Evolutionary conservation across 2,113 vertebrate genomes (phyloP), one percentile per base, ranked within the genome.

Genomic region (Pampusana beccarii): DNA sequence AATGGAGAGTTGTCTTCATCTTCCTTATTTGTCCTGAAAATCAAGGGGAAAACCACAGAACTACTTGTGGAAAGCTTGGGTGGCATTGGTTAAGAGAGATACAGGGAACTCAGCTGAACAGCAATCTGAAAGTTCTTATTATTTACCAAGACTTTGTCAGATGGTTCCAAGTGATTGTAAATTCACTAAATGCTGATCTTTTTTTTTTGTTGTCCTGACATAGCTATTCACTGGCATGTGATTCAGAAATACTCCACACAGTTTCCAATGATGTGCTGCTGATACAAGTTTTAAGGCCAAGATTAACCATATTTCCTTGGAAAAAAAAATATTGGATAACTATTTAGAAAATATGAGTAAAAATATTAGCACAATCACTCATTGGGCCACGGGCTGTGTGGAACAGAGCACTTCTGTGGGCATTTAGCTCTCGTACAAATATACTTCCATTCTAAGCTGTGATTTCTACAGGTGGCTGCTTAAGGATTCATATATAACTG

Each of bases 241-340:
- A 97, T 94, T 94, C 92, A 96, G 81, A 96, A 95, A 70, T 48
- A 65, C 70, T 83, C 42, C 74, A 77, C 70, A 85, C 20, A 86
- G 31, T 95, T 97, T 96, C 94, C 95, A 92, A 5, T 83, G 82
- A 60, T 92, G 53, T 57, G 80, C 77, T 89, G 79, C 89, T 93
- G 87, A 97, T 79, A 86, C 70, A 83, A 78, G 33, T 79, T 96
- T 97, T 87, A 94, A 83, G 80, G 60, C 38, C 73, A 74, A 86
- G 42, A 67, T 80, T 90, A 93, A 95, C 71, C 5, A 1, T 88
- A 75, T 96, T 97, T 97, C 93, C 97, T 94, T 97, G 96, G 94
- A 87, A 97, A 97, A 94, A 40, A 97, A 95, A 82, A 31, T 78
- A 88, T 73, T 78, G 33, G 40, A 54, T 70, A 95, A 80, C 81